Base-by-base conservation (phyloP, 2,888 invertebrate species). In the Plemyria rubiginata region DNA sequence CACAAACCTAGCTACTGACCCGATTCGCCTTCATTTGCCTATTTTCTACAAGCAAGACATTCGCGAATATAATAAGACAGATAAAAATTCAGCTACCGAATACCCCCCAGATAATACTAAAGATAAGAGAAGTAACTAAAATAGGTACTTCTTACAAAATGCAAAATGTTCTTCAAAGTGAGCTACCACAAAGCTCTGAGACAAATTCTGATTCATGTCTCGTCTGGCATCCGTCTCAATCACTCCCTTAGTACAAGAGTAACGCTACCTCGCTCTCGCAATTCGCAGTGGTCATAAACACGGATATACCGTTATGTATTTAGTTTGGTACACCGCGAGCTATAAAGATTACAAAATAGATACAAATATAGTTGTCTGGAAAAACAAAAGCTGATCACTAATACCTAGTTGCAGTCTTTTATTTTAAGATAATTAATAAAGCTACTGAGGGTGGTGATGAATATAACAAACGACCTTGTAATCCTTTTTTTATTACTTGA, bases 151-250 rank as follows among this genome's bases (percentile, higher is more conserved):
- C 36, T 40, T 8, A 29, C 29, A 7, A 9, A 46, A 43, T 32
- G 43, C 22, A 16, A 51, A 51, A 15, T 36, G n/a, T 2, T 28
- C 16, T 41, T 28, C 28, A 40, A 49, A 16, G 12, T 58, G 28
- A 9, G n/a, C n/a, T 40, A 9, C 8, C n/a, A 49, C 41, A 32
- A 46, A 53, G 58, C 52, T 45, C 13, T 28, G 50, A 16, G 45
- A 59, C 32, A 50, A 54, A 38, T 60, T 60, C 54, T 46, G 51
- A 59, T 59, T 59, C 54, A 63, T 43, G 63, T 52, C 63, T 46
- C 41, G 63, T 63, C 63, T 60, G 63, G 60, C 28, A 56, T 15
- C 54, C n/a, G 1, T 60, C 55, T 43, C 63, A 28, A 15, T 60
- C 55, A 15, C 51, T 48, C 60, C 2, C 15, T n/a, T 4, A 15